A percentile compares a stretch with the other conserved stretches of the same genome.
These are phyloP conservation scores for Lutjanus erythropterus DNA, from an alignment of 2,113 vertebrate species.

Conservation along the genomic window DNA sequence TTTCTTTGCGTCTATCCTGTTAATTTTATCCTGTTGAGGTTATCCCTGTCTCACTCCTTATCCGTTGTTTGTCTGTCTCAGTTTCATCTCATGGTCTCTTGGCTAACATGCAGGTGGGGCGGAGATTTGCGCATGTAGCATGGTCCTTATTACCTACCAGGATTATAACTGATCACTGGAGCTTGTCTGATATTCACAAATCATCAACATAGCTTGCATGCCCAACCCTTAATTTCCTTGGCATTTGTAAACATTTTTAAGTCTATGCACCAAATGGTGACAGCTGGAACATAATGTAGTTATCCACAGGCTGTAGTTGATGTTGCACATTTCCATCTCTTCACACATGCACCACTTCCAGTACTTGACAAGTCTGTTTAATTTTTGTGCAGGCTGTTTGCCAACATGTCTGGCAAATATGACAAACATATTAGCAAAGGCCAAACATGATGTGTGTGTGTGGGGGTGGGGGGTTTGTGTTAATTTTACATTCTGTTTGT, in stretches of 20 bases:
- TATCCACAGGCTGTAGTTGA: background rate
- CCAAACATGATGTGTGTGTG: background rate
- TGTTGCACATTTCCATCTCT: background rate
- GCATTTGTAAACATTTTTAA: background rate
- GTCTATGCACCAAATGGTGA: background rate
- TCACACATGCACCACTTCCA: background rate
- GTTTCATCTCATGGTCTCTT: conserved; percentile 19
- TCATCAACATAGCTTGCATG: background rate
- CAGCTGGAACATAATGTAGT: background rate
- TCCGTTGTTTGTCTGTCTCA: conserved; percentile 16
- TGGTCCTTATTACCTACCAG: conserved; percentile 10
- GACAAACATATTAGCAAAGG: background rate
- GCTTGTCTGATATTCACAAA: background rate
- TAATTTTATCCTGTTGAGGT: conserved; percentile 20
- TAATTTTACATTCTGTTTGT: background rate
- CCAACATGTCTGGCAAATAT: background rate
- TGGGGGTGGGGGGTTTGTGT: background rate
- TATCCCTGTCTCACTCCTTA: background rate
- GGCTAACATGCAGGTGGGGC: background rate
- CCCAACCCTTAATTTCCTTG: background rate
- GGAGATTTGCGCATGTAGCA: conserved; percentile 16
- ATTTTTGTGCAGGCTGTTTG: background rate
- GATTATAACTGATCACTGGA: conserved; percentile 22
- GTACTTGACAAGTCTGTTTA: background rate
- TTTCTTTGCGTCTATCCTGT: background rate